A percentile compares a stretch with the other conserved stretches of the same genome.
Evolutionary conservation across 2,888 invertebrate species (phyloP).

Genomic region (Eupithecia subumbrata): DNA sequence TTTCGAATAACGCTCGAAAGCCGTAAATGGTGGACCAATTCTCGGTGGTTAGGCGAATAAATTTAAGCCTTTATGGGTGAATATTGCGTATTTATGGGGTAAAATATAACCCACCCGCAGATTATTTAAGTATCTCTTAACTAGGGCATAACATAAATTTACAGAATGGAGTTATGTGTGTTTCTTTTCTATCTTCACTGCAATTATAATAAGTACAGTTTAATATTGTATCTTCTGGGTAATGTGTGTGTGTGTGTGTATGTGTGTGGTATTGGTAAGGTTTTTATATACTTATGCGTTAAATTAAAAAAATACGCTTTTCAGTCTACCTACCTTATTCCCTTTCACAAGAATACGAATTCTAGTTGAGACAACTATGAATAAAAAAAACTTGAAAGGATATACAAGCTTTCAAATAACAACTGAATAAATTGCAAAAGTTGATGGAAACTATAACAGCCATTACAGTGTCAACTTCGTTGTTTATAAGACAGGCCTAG

Average conservation of each 20-base stretch:
- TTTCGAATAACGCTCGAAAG: conserved; percentile 22
- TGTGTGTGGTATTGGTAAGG: not conserved
- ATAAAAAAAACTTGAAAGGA: too few species aligned
- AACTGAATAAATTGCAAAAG: conserved; percentile 24
- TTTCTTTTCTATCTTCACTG: not conserved
- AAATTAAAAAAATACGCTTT: too few species aligned
- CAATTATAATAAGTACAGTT: not conserved
- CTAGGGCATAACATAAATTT: not conserved
- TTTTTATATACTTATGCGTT: not conserved
- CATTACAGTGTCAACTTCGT: conserved; percentile 19
- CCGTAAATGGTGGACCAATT: conserved; percentile 17
- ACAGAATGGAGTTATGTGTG: not conserved
- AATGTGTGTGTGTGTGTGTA: too few species aligned
- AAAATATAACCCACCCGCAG: not conserved
- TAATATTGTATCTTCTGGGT: not conserved
- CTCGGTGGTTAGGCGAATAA: conserved; percentile 22
- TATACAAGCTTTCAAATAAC: not conserved
- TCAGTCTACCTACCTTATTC: too few species aligned
- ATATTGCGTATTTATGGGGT: conserved; percentile 16
- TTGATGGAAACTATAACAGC: conserved; percentile 18
- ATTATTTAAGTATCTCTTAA: not conserved
- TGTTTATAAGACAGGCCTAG: conserved; percentile 18
- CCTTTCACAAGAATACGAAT: too few species aligned
- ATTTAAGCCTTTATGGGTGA: conserved; percentile 14
- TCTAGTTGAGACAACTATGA: too few species aligned